These are phyloP conservation scores for Phycodurus eques DNA, from an alignment of 2,113 vertebrate genomes.

Conservation along the genomic window DNA sequence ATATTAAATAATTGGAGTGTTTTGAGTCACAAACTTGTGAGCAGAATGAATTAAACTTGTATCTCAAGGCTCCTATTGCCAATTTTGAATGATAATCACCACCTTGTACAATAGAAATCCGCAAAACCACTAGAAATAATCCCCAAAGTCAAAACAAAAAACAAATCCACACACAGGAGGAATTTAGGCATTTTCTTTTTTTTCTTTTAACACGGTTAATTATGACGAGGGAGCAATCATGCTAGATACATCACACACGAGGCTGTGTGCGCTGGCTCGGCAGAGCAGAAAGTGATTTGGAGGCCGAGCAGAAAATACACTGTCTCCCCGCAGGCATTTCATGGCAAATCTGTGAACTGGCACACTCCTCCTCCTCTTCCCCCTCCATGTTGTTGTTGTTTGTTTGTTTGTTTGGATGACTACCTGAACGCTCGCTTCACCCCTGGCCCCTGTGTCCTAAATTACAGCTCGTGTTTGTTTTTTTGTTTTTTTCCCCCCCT, in stretches of 20 bases:
- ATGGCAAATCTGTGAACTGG: constrained; percentile 65
- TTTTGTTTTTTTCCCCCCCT: background rate
- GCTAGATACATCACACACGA: constrained; percentile 54
- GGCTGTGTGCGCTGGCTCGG: constrained; percentile 43
- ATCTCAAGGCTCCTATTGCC: too few relatives aligned
- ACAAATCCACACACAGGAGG: constrained; percentile 16
- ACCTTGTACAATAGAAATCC: too few relatives aligned
- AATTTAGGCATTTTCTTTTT: background rate
- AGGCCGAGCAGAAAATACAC: constrained; percentile 65
- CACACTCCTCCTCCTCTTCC: background rate
- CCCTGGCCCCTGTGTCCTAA: constrained; percentile 2
- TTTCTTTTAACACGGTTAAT: constrained; percentile 19
- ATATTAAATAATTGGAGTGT: too few relatives aligned
- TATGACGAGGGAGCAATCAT: constrained; percentile 44
- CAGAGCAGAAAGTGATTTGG: constrained; percentile 61
- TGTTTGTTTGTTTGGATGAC: constrained; percentile 26
- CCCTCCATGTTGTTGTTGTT: background rate
- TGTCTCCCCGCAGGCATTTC: constrained; percentile 68
- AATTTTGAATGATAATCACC: background rate
- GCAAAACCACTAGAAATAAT: background rate
- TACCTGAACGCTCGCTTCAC: constrained; percentile 58
- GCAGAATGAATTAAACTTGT: too few relatives aligned
- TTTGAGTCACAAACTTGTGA: too few relatives aligned
- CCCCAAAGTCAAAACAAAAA: constrained; percentile 11
- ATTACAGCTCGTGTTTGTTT: constrained; percentile 16